A percentile compares a stretch with the other conserved stretches of the same genome.
phyloP scores from a whole-genome alignment of 1,140 invertebrate species.

The Zaprionus kolodkinae region DNA sequence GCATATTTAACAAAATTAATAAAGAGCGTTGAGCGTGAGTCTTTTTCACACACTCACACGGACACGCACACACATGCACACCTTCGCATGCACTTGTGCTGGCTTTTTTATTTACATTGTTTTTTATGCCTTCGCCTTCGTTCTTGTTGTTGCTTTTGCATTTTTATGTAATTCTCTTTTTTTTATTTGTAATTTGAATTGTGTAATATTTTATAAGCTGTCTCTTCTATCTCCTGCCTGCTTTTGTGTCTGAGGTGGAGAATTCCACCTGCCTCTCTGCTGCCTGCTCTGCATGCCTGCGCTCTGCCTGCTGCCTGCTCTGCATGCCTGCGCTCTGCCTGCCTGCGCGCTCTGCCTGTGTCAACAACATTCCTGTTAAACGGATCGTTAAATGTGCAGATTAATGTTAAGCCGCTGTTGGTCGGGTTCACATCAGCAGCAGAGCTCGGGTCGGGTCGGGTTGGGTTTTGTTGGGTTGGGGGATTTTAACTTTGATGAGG shows the following conservation, averaged over 20 bases:
- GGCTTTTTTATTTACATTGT: conserved; percentile 27
- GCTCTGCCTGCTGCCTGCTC: neutral
- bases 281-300: neutral
- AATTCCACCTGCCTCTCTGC: neutral
- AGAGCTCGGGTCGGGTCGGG: neutral
- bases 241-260: neutral
- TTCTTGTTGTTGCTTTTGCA: conserved; percentile 34
- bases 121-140: conserved; percentile 18
- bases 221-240: neutral
- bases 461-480: neutral
- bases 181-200: neutral
- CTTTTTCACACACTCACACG: conserved; percentile 53
- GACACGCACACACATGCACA: conserved; percentile 23
- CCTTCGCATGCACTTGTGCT: conserved; percentile 9
- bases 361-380: conserved; percentile 51
- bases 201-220: conserved; percentile 6
- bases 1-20: conserved; percentile 58
- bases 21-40: conserved; percentile 54
- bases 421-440: neutral
- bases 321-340: neutral
- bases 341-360: conserved; percentile 9
- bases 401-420: conserved; percentile 51
- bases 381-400: conserved; percentile 60
- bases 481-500: conserved; percentile 25
- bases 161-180: neutral